These are phyloP conservation scores for Cettia cetti DNA, from an alignment of 2,113 vertebrate species.

Conservation along the genomic window DNA sequence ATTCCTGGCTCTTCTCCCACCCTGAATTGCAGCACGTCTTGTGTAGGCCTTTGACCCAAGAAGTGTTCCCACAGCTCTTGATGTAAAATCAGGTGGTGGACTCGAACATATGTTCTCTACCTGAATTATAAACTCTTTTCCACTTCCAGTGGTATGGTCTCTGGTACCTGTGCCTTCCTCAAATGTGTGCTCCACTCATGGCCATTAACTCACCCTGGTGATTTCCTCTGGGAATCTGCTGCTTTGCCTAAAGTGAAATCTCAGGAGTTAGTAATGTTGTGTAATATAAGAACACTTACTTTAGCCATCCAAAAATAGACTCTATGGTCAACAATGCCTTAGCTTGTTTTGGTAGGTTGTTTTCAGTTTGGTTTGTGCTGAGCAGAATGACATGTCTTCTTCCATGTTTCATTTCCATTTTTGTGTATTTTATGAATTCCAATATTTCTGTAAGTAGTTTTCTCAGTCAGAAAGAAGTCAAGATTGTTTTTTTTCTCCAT, in stretches of 20 bases:
- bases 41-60: not conserved
- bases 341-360: not conserved
- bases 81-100: not conserved
- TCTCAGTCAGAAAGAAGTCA: not conserved
- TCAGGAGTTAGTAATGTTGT: not conserved
- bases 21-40: rapidly evolving
- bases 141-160: not conserved
- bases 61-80: not conserved
- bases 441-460: not conserved
- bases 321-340: not conserved
- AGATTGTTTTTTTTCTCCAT: not conserved
- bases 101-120: rapidly evolving
- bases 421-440: not conserved
- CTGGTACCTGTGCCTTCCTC: not conserved
- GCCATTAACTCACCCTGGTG: not conserved
- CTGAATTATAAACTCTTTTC: not conserved
- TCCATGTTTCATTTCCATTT: not conserved
- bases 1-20: not conserved
- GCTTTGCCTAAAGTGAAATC: not conserved
- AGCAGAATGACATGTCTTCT: not conserved
- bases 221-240: not conserved
- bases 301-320: not conserved
- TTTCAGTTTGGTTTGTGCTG: not conserved
- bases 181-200: not conserved
- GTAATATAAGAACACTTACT: not conserved